phyloP scores from a whole-genome alignment of 2,888 invertebrate species.

The Eurytoma adleriae region DNA sequence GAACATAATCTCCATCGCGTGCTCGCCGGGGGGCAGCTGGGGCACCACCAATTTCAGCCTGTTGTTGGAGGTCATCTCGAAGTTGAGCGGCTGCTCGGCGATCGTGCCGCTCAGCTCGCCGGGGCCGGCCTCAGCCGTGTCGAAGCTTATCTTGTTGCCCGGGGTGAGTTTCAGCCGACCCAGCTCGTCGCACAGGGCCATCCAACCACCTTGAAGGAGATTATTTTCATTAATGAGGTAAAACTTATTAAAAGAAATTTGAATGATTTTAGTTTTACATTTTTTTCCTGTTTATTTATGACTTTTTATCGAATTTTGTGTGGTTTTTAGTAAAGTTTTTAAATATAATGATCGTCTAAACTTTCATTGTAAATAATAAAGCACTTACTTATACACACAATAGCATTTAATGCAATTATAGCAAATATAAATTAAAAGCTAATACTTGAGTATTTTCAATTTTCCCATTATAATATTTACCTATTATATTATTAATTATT shows the following conservation, averaged over 20 bases:
- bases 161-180: conserved; percentile 82
- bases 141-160: conserved; percentile 89
- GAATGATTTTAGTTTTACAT: not conserved
- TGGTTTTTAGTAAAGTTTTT: no score
- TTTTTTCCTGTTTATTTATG: not conserved
- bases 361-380: no score
- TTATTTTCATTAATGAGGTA: not conserved
- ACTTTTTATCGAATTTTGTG: no score
- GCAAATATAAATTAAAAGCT: no score
- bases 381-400: no score
- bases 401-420: no score
- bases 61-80: conserved; percentile 73
- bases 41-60: conserved; percentile 68
- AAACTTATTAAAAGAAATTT: not conserved
- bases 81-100: conserved; percentile 74
- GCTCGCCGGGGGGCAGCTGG: conserved; percentile 71
- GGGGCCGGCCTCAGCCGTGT: conserved; percentile 93
- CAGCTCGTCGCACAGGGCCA: conserved; percentile 85
- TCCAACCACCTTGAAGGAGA: conserved; percentile 85
- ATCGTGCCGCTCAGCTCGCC: conserved; percentile 85
- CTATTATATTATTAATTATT: no score
- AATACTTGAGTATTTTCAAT: no score
- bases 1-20: conserved; percentile 79
- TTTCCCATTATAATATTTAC: no score
- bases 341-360: no score